Conservation (phyloP, 2,888 invertebrate species). For the Aleiodes leptofemur region DNA sequence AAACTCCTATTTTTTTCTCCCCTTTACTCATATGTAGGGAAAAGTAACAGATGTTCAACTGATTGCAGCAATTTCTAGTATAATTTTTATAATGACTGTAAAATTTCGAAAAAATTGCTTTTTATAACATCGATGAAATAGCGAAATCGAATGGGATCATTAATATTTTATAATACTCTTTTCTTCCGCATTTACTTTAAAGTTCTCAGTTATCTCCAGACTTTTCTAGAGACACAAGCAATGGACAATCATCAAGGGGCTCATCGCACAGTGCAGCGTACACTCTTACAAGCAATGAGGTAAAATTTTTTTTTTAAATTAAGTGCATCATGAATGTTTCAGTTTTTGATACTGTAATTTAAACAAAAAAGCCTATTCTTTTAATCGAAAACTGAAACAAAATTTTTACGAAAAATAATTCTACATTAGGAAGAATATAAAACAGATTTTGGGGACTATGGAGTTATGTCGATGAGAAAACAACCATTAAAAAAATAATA, state of each 20-base stretch:
- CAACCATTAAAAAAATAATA: conserved; percentile 1
- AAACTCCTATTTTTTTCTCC: too few species aligned
- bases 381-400: not conserved
- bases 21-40: too few species aligned
- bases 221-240: not conserved
- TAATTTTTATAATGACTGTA: conserved; percentile 11
- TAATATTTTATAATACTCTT: not conserved
- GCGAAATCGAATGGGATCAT: not conserved
- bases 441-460: conserved; percentile 21
- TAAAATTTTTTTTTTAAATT: too few species aligned
- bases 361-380: not conserved
- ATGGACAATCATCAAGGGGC: not conserved
- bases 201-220: not conserved
- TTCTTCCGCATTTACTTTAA: not conserved
- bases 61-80: too few species aligned
- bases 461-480: not conserved
- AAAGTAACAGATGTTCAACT: too few species aligned
- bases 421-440: not conserved
- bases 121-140: not conserved
- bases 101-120: conserved; percentile 22
- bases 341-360: too few species aligned
- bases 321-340: too few species aligned
- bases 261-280: not conserved
- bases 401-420: not conserved
- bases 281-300: not conserved